These are phyloP conservation scores for Ptychoptera contaminata DNA, from an alignment of 2,888 invertebrate genomes.

Conservation along the genomic window DNA sequence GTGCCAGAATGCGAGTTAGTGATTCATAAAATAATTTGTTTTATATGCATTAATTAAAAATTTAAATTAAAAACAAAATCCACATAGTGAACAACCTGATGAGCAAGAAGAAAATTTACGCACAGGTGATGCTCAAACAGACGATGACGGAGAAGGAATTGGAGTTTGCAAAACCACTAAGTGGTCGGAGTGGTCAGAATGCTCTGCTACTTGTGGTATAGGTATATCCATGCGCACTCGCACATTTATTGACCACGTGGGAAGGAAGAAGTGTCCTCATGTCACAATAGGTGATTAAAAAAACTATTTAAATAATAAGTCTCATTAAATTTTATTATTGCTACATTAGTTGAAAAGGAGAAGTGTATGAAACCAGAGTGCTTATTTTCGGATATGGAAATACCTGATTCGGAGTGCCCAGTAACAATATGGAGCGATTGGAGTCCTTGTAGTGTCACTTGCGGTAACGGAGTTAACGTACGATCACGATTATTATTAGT, in stretches of 20 bases:
- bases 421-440: conserved; percentile 83
- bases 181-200: conserved; percentile 45
- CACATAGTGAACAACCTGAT: conserved; percentile 2
- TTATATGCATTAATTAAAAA: neutral
- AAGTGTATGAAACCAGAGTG: conserved; percentile 57
- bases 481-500: conserved; percentile 57
- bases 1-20: conserved; percentile 60
- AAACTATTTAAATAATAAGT: neutral
- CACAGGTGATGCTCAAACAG: conserved; percentile 20
- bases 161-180: conserved; percentile 26
- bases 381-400: conserved; percentile 35
- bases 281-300: conserved; percentile 38
- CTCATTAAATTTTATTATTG: neutral
- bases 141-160: conserved; percentile 25
- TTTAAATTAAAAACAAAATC: neutral
- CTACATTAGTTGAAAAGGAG: conserved; percentile 51
- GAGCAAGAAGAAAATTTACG: conserved; percentile 28
- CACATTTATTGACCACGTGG: conserved; percentile 56
- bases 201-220: conserved; percentile 70
- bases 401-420: conserved; percentile 49
- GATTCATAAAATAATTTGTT: neutral
- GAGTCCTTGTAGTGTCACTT: conserved; percentile 82
- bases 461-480: conserved; percentile 63
- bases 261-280: conserved; percentile 67
- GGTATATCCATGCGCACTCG: conserved; percentile 62